These are phyloP conservation scores for Drosophila kanekoi DNA, from an alignment of 2,888 invertebrate species.

Conservation along the genomic window DNA sequence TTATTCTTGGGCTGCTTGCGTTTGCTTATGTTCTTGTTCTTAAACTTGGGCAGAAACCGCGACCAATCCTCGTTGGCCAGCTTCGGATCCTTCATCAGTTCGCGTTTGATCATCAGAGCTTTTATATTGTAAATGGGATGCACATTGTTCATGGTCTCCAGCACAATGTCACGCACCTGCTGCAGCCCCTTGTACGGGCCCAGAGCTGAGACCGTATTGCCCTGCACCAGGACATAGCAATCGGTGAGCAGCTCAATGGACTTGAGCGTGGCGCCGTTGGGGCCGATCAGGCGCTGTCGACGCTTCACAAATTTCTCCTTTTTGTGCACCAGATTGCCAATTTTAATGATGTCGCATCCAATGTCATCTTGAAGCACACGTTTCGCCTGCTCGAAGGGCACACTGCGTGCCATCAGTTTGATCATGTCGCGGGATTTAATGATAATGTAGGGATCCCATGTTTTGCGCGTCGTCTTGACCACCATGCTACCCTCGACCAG, in stretches of 20 bases:
- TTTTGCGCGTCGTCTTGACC: conserved; percentile 97
- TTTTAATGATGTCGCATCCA: conserved; percentile 98
- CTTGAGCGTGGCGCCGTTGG: conserved; percentile 98
- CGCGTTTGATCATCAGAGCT: conserved; percentile 98
- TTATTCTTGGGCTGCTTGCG: conserved; percentile 95
- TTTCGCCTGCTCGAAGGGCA: conserved; percentile 97
- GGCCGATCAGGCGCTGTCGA: conserved; percentile 96
- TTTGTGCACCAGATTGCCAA: conserved; percentile 94
- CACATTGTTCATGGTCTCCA: conserved; percentile 99
- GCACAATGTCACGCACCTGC: conserved; percentile 94
- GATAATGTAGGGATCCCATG: conserved; percentile 99
- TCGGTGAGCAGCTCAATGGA: conserved; percentile 98
- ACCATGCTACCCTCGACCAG: conserved; percentile 97
- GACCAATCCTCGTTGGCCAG: conserved; percentile 98
- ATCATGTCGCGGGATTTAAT: conserved; percentile 98
- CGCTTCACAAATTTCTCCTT: conserved; percentile 98
- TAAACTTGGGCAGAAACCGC: conserved; percentile 97
- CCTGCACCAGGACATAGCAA: conserved; percentile 98
- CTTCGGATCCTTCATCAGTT: conserved; percentile 96
- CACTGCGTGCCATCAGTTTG: conserved; percentile 96
- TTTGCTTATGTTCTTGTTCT: conserved; percentile 94
- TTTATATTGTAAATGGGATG: conserved; percentile 99
- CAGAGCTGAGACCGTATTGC: conserved; percentile 98
- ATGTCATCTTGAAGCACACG: conserved; percentile 95
- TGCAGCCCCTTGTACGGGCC: conserved; percentile 97